A percentile compares a stretch with the other conserved stretches of the same genome.
Conservation (phyloP, 2,888 invertebrate species). For the Muscina levida region DNA sequence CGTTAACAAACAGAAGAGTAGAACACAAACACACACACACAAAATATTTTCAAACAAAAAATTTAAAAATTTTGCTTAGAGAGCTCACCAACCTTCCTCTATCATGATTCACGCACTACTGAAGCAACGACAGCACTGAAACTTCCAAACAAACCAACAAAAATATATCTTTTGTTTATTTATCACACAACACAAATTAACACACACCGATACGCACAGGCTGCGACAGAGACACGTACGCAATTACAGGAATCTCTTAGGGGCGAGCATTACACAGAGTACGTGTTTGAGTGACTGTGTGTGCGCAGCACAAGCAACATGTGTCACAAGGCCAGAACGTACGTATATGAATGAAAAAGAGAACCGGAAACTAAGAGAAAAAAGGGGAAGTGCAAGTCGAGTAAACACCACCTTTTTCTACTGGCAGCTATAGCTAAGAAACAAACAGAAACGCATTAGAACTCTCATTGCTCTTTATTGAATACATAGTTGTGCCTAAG, state of each 20-base stretch:
- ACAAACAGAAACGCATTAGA: too few relatives aligned
- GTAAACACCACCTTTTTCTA: slow-evolving; percentile 51
- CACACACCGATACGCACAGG: slow-evolving; percentile 40
- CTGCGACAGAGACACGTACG: slow-evolving; percentile 46
- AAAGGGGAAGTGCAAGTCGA: slow-evolving; percentile 48
- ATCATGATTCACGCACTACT: slow-evolving; percentile 67
- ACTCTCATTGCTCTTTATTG: too few relatives aligned
- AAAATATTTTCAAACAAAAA: slow-evolving; percentile 38
- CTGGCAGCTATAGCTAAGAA: too few relatives aligned
- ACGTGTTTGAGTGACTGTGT: not conserved
- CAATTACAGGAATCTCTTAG: not conserved
- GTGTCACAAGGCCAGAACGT: too few relatives aligned
- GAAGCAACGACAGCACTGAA: slow-evolving; percentile 50
- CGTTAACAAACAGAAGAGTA: slow-evolving; percentile 3
- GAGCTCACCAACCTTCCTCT: slow-evolving; percentile 77
- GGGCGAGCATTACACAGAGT: too few relatives aligned
- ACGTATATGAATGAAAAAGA: too few relatives aligned
- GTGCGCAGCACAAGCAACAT: slow-evolving; percentile 73
- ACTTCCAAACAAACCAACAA: slow-evolving; percentile 52
- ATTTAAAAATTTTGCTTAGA: slow-evolving; percentile 35
- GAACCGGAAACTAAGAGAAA: not conserved
- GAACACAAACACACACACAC: slow-evolving; percentile 48
- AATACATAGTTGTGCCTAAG: too few relatives aligned
- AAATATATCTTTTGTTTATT: slow-evolving; percentile 15
- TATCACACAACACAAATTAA: slow-evolving; percentile 52